A percentile compares a stretch with the other conserved stretches of the same genome.
phyloP scores from a whole-genome alignment of 2,113 vertebrate species.

The Pogonocichla stellata region DNA sequence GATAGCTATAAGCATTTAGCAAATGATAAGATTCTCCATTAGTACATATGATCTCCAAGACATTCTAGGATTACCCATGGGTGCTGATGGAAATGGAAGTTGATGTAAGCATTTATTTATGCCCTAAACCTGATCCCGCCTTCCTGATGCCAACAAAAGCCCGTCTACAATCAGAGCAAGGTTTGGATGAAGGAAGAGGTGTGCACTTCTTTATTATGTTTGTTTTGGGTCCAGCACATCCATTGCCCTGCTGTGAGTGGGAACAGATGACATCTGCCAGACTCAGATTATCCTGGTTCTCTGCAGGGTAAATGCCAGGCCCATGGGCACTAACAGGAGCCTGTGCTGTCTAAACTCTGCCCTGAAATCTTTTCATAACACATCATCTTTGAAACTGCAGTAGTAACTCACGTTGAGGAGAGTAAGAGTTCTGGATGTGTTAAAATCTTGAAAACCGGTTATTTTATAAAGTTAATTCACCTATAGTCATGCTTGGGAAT shows the following conservation, averaged over 20 bases:
- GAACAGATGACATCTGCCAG: background rate
- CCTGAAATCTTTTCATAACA: background rate
- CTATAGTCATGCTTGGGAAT: background rate
- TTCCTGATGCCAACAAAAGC: background rate
- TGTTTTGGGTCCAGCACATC: background rate
- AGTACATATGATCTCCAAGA: background rate
- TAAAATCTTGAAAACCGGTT: background rate
- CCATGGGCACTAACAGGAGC: background rate
- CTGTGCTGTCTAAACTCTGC: background rate
- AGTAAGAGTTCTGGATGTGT: background rate
- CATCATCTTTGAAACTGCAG: background rate
- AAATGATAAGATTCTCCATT: background rate
- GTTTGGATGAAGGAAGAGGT: background rate
- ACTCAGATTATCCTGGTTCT: background rate
- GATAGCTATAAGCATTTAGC: background rate
- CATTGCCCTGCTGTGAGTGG: background rate
- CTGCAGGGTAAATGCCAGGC: background rate
- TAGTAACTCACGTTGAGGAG: background rate
- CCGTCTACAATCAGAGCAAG: fast-evolving
- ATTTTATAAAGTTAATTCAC: background rate
- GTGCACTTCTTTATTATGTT: background rate
- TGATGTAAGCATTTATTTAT: background rate
- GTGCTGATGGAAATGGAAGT: background rate
- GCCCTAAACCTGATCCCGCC: background rate
- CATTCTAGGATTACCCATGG: background rate